These are phyloP conservation scores for Zaprionus obscuricornis DNA, from an alignment of 2,888 invertebrate genomes.

Conservation along the genomic window DNA sequence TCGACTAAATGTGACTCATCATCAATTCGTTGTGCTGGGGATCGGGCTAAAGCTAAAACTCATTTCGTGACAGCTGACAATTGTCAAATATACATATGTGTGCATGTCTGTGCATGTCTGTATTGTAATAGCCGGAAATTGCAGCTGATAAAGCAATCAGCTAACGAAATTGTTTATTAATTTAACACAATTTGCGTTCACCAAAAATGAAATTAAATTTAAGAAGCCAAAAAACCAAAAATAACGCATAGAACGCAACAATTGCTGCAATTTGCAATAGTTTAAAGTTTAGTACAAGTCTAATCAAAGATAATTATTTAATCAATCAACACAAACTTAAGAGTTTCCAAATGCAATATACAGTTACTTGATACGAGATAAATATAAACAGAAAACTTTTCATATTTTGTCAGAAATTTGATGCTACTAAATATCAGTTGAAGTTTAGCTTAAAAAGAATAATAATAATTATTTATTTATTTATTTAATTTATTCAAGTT, in stretches of 20 bases:
- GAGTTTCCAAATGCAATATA: no score
- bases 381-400: no score
- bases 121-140: constrained; percentile 48
- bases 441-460: no score
- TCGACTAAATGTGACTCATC: constrained; percentile 28
- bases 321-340: no score
- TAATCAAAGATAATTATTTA: no score
- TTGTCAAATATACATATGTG: constrained; percentile 30
- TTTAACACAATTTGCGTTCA: constrained; percentile 24
- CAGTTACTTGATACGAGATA: no score
- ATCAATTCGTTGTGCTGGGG: not conserved
- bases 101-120: constrained; percentile 1
- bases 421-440: no score
- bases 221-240: no score
- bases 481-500: no score
- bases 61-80: constrained; percentile 65
- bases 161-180: constrained; percentile 47
- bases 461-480: no score
- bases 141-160: constrained; percentile 47
- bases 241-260: constrained; percentile 8
- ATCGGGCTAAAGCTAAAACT: constrained; percentile 18
- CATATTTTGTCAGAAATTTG: no score
- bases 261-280: constrained; percentile 8
- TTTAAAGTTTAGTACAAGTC: not conserved
- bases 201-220: no score